Percentiles rank a stretch among this genome's conserved stretches.
phyloP scores from a whole-genome alignment of 2,113 vertebrate species.

The Lampris megalopsis region DNA sequence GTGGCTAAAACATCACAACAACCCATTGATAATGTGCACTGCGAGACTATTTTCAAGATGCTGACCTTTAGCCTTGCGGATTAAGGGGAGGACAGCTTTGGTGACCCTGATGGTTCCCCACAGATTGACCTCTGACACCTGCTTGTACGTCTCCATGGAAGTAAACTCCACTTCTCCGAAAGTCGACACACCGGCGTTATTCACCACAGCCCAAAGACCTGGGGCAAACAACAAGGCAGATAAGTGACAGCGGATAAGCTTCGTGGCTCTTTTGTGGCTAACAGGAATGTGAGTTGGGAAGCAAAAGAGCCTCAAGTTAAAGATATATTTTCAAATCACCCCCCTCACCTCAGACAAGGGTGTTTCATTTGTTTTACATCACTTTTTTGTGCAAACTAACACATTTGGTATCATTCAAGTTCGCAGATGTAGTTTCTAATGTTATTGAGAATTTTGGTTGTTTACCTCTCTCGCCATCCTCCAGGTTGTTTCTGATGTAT shows the following conservation, averaged over 20 bases:
- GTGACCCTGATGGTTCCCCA: constrained; percentile 91
- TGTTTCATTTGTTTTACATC: too few species aligned
- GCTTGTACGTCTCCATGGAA: constrained; percentile 85
- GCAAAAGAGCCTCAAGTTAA: too few species aligned
- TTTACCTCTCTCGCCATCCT: constrained; percentile 81
- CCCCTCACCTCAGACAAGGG: too few species aligned
- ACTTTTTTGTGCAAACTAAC: too few species aligned
- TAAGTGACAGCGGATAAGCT: neutral
- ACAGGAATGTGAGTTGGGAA: too few species aligned
- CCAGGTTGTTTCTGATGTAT: constrained; percentile 79
- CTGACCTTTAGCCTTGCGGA: constrained; percentile 88
- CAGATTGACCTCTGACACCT: constrained; percentile 87
- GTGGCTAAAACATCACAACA: neutral
- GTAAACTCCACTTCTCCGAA: constrained; percentile 92
- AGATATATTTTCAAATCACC: too few species aligned
- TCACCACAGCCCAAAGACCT: constrained; percentile 93
- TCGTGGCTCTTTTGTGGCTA: too few species aligned
- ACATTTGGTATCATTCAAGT: neutral
- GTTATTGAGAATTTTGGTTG: too few species aligned
- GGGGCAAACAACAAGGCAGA: neutral
- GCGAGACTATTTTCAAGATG: neutral
- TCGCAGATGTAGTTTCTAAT: too few species aligned
- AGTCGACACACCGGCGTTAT: constrained; percentile 86
- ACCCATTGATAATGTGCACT: neutral
- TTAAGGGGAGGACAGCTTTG: constrained; percentile 88